These are phyloP conservation scores for Beroe ovata DNA, from an alignment of 37 sponge, comb jelly and placozoan genomes.

Conservation along the genomic window DNA sequence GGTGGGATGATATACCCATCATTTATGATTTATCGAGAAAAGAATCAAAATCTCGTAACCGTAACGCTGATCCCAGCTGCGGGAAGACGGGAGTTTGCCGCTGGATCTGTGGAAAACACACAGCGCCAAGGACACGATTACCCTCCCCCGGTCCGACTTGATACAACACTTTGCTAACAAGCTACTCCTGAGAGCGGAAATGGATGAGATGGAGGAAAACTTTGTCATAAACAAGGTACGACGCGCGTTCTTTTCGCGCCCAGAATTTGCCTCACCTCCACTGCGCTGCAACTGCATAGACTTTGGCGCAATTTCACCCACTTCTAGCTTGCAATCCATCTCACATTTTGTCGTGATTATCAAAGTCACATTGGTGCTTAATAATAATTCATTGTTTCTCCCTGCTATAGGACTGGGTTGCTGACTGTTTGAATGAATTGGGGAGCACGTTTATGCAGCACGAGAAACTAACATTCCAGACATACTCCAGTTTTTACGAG, in stretches of 20 bases:
- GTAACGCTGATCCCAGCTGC: neutral
- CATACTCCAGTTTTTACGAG: conserved; percentile 59
- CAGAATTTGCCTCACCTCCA: no score
- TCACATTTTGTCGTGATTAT: no score
- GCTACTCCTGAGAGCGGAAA: conserved; percentile 54
- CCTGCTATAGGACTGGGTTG: conserved; percentile 59
- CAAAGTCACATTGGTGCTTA: no score
- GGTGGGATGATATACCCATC: conserved; percentile 4
- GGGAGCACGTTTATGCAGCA: conserved; percentile 65
- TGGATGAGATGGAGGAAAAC: neutral
- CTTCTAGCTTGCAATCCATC: no score
- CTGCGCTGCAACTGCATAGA: no score
- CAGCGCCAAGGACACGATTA: conserved; percentile 47
- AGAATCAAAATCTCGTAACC: neutral
- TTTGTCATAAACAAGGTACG: conserved; percentile 52
- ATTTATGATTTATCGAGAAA: neutral
- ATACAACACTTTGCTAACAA: conserved; percentile 65
- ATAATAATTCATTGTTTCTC: no score
- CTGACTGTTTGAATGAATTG: conserved; percentile 30
- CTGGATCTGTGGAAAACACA: conserved; percentile 65
- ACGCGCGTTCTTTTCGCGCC: no score
- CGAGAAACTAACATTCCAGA: conserved; percentile 64
- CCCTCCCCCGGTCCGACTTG: conserved; percentile 32
- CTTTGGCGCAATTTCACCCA: no score
- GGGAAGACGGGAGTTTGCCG: conserved; percentile 55